A percentile compares a stretch with the other conserved stretches of the same genome.
Evolutionary conservation across 1,140 invertebrate genomes (phyloP).

Genomic region (Drosophila azteca): DNA sequence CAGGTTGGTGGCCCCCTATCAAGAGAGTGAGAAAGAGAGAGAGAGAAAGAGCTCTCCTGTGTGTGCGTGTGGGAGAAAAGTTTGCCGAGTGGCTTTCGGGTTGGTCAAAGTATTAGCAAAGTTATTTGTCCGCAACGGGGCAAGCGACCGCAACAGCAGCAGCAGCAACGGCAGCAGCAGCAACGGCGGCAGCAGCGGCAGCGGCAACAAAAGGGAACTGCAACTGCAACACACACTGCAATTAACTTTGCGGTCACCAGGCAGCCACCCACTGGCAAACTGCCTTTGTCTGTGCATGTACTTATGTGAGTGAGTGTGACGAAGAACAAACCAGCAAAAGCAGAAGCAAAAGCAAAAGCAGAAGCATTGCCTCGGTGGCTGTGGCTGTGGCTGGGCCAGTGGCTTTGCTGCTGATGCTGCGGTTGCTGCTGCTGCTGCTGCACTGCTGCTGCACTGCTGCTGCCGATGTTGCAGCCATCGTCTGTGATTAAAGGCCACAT

Average conservation of each 20-base stretch:
- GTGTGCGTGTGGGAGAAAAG: conserved; percentile 39
- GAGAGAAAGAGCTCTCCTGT: background rate
- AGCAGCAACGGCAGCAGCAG: background rate
- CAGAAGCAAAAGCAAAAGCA: conserved; percentile 39
- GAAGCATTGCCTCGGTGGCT: conserved; percentile 29
- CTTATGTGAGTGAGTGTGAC: conserved; percentile 8
- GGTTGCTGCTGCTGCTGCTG: conserved; percentile 36
- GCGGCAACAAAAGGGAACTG: conserved; percentile 31
- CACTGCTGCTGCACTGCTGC: conserved; percentile 28
- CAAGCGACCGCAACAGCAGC: conserved; percentile 56
- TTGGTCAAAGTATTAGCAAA: conserved; percentile 76
- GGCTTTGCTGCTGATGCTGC: conserved; percentile 24
- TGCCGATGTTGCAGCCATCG: conserved; percentile 46
- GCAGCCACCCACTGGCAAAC: conserved; percentile 46
- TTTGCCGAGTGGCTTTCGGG: conserved; percentile 57
- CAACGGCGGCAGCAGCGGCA: conserved; percentile 1
- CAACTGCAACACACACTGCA: conserved; percentile 53
- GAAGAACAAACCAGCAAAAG: conserved; percentile 27
- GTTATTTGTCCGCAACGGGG: conserved; percentile 69
- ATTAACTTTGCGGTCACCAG: conserved; percentile 74
- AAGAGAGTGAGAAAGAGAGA: too few relatives aligned
- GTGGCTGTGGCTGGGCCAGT: background rate
- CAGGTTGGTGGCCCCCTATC: too few relatives aligned
- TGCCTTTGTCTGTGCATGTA: conserved; percentile 43
- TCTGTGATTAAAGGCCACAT: conserved; percentile 68